Base-by-base conservation (phyloP, 2,888 invertebrate species). In the Baccha elongata region DNA sequence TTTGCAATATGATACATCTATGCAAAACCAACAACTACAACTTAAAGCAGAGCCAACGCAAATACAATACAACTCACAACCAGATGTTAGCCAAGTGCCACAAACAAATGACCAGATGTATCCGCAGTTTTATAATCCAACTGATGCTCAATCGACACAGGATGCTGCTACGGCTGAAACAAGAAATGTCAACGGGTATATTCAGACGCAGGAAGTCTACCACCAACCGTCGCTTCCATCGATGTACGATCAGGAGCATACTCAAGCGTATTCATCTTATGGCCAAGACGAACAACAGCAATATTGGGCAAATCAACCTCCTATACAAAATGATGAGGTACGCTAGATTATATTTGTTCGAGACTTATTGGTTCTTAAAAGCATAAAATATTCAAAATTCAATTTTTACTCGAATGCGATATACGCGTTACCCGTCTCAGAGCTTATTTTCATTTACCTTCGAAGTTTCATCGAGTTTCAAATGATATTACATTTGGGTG, bases 1-100 rank as follows among this genome's bases (percentile, higher is more conserved):
- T 85, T 86, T 89, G 87, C 90, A 90, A 85, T 89, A 90, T 78
- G 87, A 86, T 72, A 29, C 17, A 17, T n/a, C 48, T 10, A 1
- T 53, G 6, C 50, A 60, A 32, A 23, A 85, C 10, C 79, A 83
- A n/a, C 84, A 80, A 10, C 85, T 85, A 26, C 69, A 85, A 69
- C 69, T 81, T 17, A 75, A 60, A 44, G 15, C 19, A 7, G 68
- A 55, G 6, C 40, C 58, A 58, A 35, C 7, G 19, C 67, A 84
- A 19, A 44, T 60, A 46, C 68, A 68, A 50, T 50, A 32, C 40
- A 55, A 71, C 42, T 13, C 64, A 29, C 44, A 52, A 7, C 7
- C 15, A n/a, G 64, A 72, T 15, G 50, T 1, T 35, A 40, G 11
- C 17, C 60, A 72, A 19, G 11, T 52, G 3, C 8, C 42, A 37